Evolutionary conservation across 2,888 invertebrate genomes (phyloP).

Genomic region (Stictocephala bisonia): DNA sequence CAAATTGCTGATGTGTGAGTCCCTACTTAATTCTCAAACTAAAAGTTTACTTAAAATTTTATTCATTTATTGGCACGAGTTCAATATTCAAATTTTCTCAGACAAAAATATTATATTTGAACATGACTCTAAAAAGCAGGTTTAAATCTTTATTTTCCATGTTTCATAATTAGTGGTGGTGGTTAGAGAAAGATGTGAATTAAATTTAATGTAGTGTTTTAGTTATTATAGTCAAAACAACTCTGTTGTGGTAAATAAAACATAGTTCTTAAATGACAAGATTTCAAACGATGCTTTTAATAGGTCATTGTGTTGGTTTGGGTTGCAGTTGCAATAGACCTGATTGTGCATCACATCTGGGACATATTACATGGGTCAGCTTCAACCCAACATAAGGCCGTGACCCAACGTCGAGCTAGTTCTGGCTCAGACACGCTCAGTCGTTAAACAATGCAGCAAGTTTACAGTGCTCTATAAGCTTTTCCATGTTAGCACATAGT

Average conservation of each 20-base stretch:
- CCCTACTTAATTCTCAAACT: too few species aligned
- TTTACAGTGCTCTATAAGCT: too few species aligned
- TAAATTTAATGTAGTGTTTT: background rate
- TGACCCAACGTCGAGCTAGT: slow-evolving; percentile 46
- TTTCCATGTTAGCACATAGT: too few species aligned
- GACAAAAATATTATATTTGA: too few species aligned
- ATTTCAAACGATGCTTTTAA: background rate
- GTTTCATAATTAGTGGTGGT: too few species aligned
- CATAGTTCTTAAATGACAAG: background rate
- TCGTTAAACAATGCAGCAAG: too few species aligned
- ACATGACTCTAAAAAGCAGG: too few species aligned
- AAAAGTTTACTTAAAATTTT: too few species aligned
- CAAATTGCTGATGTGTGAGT: too few species aligned
- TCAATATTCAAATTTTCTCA: too few species aligned
- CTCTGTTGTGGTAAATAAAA: background rate
- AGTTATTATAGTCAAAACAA: background rate
- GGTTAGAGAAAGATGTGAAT: background rate
- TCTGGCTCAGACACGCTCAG: slow-evolving; percentile 50
- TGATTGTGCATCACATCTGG: slow-evolving; percentile 99
- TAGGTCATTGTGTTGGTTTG: slow-evolving; percentile 48
- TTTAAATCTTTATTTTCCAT: too few species aligned
- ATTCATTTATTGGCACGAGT: too few species aligned
- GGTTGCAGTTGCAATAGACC: slow-evolving; percentile 97
- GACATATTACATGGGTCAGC: slow-evolving; percentile 80
- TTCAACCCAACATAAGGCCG: slow-evolving; percentile 43